These are phyloP conservation scores for Microctenopoma steveboyesi DNA, from an alignment of 2,797 vertebrate genomes.

Conservation along the genomic window DNA sequence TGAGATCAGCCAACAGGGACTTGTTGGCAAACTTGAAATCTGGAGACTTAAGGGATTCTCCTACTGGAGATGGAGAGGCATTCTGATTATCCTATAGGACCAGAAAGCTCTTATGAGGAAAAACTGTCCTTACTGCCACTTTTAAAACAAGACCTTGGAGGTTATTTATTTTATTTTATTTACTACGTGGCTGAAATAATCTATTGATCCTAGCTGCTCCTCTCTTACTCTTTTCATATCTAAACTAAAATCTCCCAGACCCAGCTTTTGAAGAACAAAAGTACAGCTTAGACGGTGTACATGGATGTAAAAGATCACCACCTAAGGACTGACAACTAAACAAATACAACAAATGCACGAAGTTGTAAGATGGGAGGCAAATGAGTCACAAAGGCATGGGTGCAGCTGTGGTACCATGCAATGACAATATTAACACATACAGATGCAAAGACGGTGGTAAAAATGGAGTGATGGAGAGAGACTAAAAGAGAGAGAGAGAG, in stretches of 20 bases:
- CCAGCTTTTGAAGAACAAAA: conserved; percentile 15
- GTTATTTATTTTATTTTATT: conserved; percentile 3
- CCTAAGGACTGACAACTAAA: conserved; percentile 17
- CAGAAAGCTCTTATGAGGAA: conserved; percentile 46
- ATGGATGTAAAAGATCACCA: neutral
- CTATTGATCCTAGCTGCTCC: neutral
- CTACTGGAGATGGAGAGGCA: conserved; percentile 59
- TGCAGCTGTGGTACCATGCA: conserved; percentile 73
- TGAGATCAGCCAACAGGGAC: conserved; percentile 68
- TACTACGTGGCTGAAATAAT: neutral
- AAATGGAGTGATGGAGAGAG: conserved; percentile 74
- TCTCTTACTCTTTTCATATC: neutral
- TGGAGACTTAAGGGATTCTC: conserved; percentile 72
- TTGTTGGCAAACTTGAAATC: conserved; percentile 74
- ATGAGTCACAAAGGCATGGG: conserved; percentile 64
- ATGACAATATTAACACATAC: conserved; percentile 73
- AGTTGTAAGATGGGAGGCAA: conserved; percentile 56
- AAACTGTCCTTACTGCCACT: conserved; percentile 36
- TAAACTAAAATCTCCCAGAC: neutral
- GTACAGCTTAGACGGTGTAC: neutral
- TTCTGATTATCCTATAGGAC: conserved; percentile 53
- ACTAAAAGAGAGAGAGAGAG: conserved; percentile 79
- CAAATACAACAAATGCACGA: conserved; percentile 57
- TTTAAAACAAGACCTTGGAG: conserved; percentile 47
- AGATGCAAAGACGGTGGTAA: conserved; percentile 68